Percentiles rank a stretch among this genome's conserved stretches.
Conservation (phyloP, 2,888 invertebrate species). For the Rhagophthalmus giganteus region DNA sequence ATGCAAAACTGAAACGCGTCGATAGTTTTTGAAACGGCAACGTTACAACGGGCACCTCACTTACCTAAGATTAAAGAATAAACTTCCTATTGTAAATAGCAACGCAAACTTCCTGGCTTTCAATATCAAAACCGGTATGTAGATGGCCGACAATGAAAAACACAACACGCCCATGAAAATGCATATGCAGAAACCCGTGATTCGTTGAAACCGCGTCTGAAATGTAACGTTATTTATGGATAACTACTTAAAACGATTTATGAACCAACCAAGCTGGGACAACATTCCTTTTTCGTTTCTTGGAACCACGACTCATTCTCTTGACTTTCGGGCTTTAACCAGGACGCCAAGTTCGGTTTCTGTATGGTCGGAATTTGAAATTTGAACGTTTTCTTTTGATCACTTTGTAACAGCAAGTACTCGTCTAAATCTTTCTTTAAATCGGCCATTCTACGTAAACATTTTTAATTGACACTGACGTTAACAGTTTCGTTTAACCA, state of each 20-base stretch:
- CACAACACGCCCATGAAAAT: slow-evolving; percentile 87
- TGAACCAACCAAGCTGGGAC: slow-evolving; percentile 69
- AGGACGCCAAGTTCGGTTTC: slow-evolving; percentile 51
- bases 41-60: too few species aligned
- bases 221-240: slow-evolving; percentile 46
- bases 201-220: slow-evolving; percentile 82
- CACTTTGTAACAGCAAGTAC: slow-evolving; percentile 73
- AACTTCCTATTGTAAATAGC: slow-evolving; percentile 89
- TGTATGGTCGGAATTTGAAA: slow-evolving; percentile 58
- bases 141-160: slow-evolving; percentile 86
- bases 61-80: slow-evolving; percentile 90
- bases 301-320: slow-evolving; percentile 68
- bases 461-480: not conserved
- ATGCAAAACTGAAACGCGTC: slow-evolving; percentile 90
- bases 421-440: slow-evolving; percentile 82
- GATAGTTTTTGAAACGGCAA: too few species aligned
- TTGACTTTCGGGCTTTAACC: slow-evolving; percentile 54
- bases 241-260: slow-evolving; percentile 7
- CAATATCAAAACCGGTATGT: slow-evolving; percentile 88
- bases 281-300: slow-evolving; percentile 75
- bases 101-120: slow-evolving; percentile 95
- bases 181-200: slow-evolving; percentile 87
- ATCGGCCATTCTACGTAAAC: slow-evolving; percentile 64
- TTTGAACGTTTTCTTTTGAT: slow-evolving; percentile 62
- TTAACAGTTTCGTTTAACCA: not conserved